phyloP scores from a whole-genome alignment of 2,797 vertebrate species.

The Falco naumanni region DNA sequence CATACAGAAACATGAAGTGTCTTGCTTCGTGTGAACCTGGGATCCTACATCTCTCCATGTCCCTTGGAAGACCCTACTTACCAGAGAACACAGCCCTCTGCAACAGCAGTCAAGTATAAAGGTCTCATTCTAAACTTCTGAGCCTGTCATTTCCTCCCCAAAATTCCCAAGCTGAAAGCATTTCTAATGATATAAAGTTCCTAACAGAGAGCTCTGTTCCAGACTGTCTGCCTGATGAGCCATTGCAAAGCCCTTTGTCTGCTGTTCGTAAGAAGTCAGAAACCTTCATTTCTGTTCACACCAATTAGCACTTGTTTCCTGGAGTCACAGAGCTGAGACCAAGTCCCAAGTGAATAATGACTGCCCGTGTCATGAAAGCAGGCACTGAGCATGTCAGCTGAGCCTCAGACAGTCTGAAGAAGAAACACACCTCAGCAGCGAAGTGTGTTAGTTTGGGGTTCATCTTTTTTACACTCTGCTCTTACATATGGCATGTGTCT shows the following conservation, averaged over 20 bases:
- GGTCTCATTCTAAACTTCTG: background rate
- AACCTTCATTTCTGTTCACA: background rate
- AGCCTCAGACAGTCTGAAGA: background rate
- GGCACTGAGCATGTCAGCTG: rapidly evolving
- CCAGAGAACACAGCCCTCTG: background rate
- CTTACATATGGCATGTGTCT: background rate
- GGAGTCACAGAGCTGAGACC: background rate
- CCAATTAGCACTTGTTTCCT: background rate
- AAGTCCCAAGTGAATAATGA: background rate
- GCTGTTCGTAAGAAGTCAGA: background rate
- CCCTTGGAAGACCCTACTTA: background rate
- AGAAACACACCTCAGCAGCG: rapidly evolving
- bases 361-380: background rate
- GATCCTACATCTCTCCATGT: background rate
- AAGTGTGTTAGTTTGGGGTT: background rate
- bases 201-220: background rate
- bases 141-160: background rate
- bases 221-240: background rate
- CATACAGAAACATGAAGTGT: background rate
- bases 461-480: background rate
- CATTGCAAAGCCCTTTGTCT: constrained; percentile 3
- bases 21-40: background rate
- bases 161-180: background rate
- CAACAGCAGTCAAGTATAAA: background rate
- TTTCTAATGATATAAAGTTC: background rate